Conservation (phyloP, 2,113 vertebrate genomes). For the Galbula dea region DNA sequence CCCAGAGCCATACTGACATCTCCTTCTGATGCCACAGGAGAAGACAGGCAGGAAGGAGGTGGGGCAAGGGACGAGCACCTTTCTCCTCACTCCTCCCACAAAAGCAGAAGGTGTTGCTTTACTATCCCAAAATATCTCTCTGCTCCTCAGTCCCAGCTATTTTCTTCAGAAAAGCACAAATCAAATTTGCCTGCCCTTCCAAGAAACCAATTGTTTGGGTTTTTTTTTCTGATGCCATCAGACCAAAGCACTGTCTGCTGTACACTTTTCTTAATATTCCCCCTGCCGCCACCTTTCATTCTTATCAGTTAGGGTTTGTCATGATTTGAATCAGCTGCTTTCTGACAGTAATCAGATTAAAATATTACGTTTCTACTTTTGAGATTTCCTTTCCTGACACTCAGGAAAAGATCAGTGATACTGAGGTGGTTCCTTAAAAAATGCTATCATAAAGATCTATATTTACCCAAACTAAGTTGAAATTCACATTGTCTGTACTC, state of each 20-base stretch:
- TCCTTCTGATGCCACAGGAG: neutral
- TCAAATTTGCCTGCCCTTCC: neutral
- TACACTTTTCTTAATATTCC: neutral
- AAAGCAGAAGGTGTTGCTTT: neutral
- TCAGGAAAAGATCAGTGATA: neutral
- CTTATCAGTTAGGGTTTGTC: conserved; percentile 1
- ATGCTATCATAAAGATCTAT: neutral
- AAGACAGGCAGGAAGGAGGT: neutral
- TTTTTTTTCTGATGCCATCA: neutral
- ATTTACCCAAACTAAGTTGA: neutral
- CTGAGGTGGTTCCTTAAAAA: conserved; percentile 33
- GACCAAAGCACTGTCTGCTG: neutral
- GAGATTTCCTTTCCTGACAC: neutral
- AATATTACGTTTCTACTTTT: conserved; percentile 25
- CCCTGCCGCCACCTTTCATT: neutral
- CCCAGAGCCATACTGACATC: neutral
- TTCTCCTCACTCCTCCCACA: neutral
- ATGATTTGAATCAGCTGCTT: conserved; percentile 19
- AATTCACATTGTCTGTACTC: neutral
- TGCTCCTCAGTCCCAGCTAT: neutral
- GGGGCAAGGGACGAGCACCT: neutral
- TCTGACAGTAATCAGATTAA: conserved; percentile 55
- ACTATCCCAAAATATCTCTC: neutral
- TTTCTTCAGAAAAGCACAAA: neutral
- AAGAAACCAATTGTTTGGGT: conserved; percentile 5